A percentile compares a stretch with the other conserved stretches of the same genome.
These are phyloP conservation scores for Tuta absoluta DNA, from an alignment of 2,888 invertebrate genomes.

Conservation along the genomic window DNA sequence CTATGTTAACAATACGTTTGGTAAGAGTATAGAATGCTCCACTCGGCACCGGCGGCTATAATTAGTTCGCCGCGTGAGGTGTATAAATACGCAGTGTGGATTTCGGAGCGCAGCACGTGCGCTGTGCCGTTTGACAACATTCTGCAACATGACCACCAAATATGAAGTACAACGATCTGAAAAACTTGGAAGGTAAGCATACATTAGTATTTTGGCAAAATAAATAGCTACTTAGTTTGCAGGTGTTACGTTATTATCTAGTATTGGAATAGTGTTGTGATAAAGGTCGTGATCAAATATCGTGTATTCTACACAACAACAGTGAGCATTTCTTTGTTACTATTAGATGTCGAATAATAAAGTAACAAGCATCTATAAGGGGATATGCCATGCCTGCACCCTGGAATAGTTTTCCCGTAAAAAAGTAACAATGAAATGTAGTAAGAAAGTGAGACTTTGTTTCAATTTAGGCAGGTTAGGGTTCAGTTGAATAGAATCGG, in stretches of 20 bases:
- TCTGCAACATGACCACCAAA: constrained; percentile 49
- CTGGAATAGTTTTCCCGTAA: no score
- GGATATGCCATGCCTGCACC: no score
- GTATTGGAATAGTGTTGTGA: not conserved
- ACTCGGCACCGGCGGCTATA: not conserved
- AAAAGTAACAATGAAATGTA: no score
- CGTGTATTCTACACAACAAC: no score
- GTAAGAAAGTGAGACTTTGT: no score
- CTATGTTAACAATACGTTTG: not conserved
- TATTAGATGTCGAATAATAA: no score
- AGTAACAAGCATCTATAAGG: no score
- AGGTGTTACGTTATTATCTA: not conserved
- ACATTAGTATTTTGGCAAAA: not conserved
- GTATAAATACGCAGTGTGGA: constrained; percentile 26
- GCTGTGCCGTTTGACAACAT: not conserved
- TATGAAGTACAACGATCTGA: constrained; percentile 61
- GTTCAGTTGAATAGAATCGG: no score
- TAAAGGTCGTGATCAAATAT: no score
- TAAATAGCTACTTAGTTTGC: no score
- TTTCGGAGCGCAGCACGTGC: constrained; percentile 20
- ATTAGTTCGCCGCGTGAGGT: constrained; percentile 18
- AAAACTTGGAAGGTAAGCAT: constrained; percentile 63
- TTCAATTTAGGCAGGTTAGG: no score
- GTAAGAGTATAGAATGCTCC: not conserved
- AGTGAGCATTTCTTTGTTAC: no score